phyloP scores from a whole-genome alignment of 2,888 invertebrate species.

The Chymomyza procnemis region DNA sequence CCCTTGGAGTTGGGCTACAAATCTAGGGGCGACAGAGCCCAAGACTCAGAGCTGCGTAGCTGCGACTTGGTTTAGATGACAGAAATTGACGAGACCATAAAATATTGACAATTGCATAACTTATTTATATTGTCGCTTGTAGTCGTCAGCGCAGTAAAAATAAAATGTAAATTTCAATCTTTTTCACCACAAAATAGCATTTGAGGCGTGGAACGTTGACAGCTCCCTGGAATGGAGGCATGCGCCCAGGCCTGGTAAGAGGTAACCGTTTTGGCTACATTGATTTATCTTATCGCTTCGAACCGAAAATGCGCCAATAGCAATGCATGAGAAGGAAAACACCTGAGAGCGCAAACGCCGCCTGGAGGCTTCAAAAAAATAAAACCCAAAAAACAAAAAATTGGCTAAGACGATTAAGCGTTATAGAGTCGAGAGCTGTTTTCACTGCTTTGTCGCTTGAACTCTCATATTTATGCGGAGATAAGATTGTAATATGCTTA shows the following conservation, averaged over 20 bases:
- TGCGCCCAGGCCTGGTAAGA: not conserved
- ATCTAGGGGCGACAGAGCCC: not conserved
- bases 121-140: slow-evolving; percentile 10
- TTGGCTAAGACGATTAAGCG: no score
- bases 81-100: slow-evolving; percentile 20
- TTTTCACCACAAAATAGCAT: not conserved
- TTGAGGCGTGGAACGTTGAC: not conserved
- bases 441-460: no score
- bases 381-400: no score
- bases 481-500: no score
- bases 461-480: no score
- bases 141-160: not conserved
- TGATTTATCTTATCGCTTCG: not conserved
- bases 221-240: not conserved
- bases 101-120: slow-evolving; percentile 25
- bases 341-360: not conserved
- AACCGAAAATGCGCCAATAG: not conserved
- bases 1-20: not conserved
- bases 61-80: not conserved
- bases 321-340: not conserved
- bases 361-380: no score
- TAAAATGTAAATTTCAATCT: not conserved
- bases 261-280: not conserved
- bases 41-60: not conserved
- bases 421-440: no score